Base-by-base conservation (phyloP, 2,113 vertebrate genomes). In the Gymnobelideus leadbeateri region DNA sequence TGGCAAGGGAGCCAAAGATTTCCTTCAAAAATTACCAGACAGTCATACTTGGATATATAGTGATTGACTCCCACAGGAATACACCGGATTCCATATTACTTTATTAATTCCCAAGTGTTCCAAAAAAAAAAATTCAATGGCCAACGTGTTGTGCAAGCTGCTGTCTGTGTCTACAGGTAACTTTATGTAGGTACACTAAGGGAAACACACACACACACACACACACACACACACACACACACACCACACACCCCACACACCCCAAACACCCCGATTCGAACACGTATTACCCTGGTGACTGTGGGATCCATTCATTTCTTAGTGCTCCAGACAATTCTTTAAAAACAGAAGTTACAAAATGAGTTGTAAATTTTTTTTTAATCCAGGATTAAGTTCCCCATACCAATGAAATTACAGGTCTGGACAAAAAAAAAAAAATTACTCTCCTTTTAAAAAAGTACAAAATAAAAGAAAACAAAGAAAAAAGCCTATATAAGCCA, bases 21-120 rank as follows among this genome's bases (percentile, higher is more conserved):
- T 94, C 53, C 93, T 96, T 96, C 91, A 95, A 54, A 95, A 96
- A 98, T 96, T 96, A 57, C 92, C 95, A 96, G 96, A 92, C 14
- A 93, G 49, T 90, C 54, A 91, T 89, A 57, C 28, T 23, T 94
- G 9, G 1, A 23, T 92, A 84, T 55, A 47, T 50, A 93, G 91
- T 95, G 50, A 94, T 93, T 51, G 94, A 51, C 1, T 96, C 77
- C 96, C 94, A 93, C 92, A 97, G 92, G 92, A 97, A 97, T 96
- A 92, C 92, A 96, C 50, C 16, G 28, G 95, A 92, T 94, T 95
- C 92, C 95, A 93, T 89, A 50, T 28, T 28, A 92, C 47, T 9
- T 89, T 24, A 68, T 6, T 68, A 23, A 31, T 23, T 92, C 52
- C 6, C 55, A 92, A 94, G 93, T 89, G 49, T 51, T 37, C 26